phyloP scores from a whole-genome alignment of 2,888 invertebrate genomes.

The Coelopa pilipes region DNA sequence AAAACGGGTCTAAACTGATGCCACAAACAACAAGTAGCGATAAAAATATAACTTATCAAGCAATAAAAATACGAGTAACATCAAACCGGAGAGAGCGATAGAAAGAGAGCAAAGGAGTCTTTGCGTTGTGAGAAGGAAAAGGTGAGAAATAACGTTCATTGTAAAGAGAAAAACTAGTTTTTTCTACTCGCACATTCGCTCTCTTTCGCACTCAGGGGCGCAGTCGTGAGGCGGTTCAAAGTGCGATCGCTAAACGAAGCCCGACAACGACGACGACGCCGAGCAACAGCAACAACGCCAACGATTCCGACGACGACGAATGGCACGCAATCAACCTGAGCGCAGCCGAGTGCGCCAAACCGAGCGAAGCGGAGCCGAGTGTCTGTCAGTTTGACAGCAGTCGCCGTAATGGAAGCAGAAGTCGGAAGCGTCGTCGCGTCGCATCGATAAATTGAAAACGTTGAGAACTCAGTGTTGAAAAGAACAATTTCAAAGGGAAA shows the following conservation, averaged over 20 bases:
- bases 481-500: no score
- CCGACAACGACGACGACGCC: slow-evolving; percentile 35
- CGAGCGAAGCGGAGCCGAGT: neutral
- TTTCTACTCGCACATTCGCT: neutral
- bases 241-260: slow-evolving; percentile 29
- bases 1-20: neutral
- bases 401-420: slow-evolving; percentile 54
- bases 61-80: neutral
- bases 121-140: neutral
- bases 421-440: neutral
- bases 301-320: slow-evolving; percentile 12
- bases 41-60: neutral
- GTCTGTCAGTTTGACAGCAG: slow-evolving; percentile 55
- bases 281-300: neutral
- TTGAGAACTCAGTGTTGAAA: no score
- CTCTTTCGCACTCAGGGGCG: neutral
- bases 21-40: neutral
- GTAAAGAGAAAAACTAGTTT: slow-evolving; percentile 15
- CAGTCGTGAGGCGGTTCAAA: slow-evolving; percentile 9
- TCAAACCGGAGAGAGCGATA: neutral
- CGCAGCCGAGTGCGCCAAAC: slow-evolving; percentile 31
- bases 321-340: slow-evolving; percentile 36
- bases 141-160: neutral
- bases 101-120: no score
- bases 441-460: slow-evolving; percentile 5